phyloP scores from a whole-genome alignment of 2,113 vertebrate genomes.

The Antechinus stuartii region DNA sequence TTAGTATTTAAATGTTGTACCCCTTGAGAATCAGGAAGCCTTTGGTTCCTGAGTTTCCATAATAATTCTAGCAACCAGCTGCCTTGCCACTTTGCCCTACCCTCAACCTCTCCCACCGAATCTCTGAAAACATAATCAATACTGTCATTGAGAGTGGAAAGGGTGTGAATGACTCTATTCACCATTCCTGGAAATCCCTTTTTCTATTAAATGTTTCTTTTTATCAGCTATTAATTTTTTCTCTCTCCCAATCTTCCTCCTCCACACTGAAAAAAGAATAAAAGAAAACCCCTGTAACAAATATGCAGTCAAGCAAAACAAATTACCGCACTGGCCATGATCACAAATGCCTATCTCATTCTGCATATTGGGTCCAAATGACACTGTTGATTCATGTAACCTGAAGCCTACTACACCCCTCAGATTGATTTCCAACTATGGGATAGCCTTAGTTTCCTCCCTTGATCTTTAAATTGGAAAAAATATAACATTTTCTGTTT shows the following conservation, averaged over 20 bases:
- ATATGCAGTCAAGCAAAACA: not conserved
- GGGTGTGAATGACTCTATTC: not conserved
- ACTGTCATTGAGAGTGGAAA: not conserved
- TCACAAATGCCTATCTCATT: not conserved
- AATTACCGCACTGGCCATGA: not conserved
- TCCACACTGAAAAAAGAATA: not conserved
- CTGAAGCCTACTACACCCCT: not conserved
- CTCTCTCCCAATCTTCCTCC: not conserved
- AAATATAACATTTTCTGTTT: no score
- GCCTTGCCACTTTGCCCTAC: not conserved
- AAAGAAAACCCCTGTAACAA: not conserved
- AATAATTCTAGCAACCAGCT: not conserved
- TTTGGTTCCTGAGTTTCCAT: not conserved
- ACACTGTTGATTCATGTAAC: not conserved
- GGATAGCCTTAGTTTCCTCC: not conserved
- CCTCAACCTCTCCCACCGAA: not conserved
- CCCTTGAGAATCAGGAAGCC: conserved; percentile 57
- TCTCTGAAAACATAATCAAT: not conserved
- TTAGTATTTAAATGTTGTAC: conserved; percentile 58
- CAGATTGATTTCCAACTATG: not conserved
- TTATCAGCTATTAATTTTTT: not conserved
- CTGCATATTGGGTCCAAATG: not conserved
- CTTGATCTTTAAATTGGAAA: not conserved
- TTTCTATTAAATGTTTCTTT: not conserved
- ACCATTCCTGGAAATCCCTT: not conserved